Evolutionary conservation across 1,140 invertebrate species (phyloP), one percentile per base, ranked within the genome.

Genomic region (Holotrichia oblita): DNA sequence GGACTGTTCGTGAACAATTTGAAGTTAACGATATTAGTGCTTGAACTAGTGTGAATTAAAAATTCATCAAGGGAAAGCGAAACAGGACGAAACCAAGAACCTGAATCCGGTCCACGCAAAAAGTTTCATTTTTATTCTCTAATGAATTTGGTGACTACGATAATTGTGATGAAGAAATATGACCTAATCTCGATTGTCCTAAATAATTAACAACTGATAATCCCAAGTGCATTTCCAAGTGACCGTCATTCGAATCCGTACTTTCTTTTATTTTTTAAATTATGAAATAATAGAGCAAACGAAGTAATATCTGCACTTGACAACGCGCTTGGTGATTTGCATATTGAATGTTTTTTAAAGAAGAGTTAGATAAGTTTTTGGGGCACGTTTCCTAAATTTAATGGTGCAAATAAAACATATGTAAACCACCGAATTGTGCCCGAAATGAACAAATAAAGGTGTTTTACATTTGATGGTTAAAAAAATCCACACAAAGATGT

Each of bases 1-100:
- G 72, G 86, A 87, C 79, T 87, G 86, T 81, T 84, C 85, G 80
- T 87, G 83, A 86, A 79, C 42, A 17, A 41, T 41, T 40, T n/a
- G n/a, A 34, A 24, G 8, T 14, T 34, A 27, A 34, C 12, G 44
- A n/a, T 22, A 27, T 22, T 3, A 27, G 61, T 69, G 61, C 27
- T 27, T 22, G 22, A 69, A 69, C 7, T 69, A 24, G 20, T 22
- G 61, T 69, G 61, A 69, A 69, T 69, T 69, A 8, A 69, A 69
- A 69, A 69, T 69, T 69, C 61, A 69, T 34, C 20, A 69, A 34
- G 27, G 2, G 27, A 34, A 34, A 34, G 27, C 1, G 12, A 34
- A 74, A 74, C 73, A 12, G 64, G 22, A 27, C 73, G 9, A 41
- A 42, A 17, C 41, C 34, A 41, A 74, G 14, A 34, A 40, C 40